A percentile compares a stretch with the other conserved stretches of the same genome.
phyloP scores from a whole-genome alignment of 1,140 invertebrate species.

The Tribolium madens region DNA sequence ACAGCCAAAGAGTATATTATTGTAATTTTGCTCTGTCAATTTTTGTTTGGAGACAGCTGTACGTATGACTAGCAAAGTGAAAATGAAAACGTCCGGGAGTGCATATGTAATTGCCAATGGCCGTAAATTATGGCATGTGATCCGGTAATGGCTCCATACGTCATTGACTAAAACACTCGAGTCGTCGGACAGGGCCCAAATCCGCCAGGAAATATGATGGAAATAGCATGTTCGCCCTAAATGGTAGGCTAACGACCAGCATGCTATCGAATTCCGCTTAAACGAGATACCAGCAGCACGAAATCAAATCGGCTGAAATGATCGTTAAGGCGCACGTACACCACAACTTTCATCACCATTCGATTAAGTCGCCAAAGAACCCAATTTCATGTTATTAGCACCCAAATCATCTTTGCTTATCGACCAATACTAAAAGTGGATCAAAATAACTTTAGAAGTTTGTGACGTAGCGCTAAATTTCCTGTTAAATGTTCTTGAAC shows the following conservation, averaged over 20 bases:
- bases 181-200: slow-evolving; percentile 24
- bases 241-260: slow-evolving; percentile 44
- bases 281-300: slow-evolving; percentile 43
- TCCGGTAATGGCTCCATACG: slow-evolving; percentile 22
- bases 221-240: slow-evolving; percentile 49
- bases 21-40: neutral
- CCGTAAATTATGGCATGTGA: slow-evolving; percentile 24
- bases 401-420: neutral
- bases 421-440: neutral
- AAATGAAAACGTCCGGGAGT: slow-evolving; percentile 14
- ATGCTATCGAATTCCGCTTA: slow-evolving; percentile 48
- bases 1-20: neutral
- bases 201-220: slow-evolving; percentile 48
- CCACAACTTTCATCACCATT: slow-evolving; percentile 8
- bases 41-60: neutral
- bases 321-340: slow-evolving; percentile 42
- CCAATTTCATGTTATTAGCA: slow-evolving; percentile 17
- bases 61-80: neutral
- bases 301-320: slow-evolving; percentile 41
- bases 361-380: slow-evolving; percentile 4
- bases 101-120: slow-evolving; percentile 26
- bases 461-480: slow-evolving; percentile 4
- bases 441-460: slow-evolving; percentile 3
- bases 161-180: slow-evolving; percentile 37
- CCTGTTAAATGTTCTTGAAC: slow-evolving; percentile 27